Percentiles rank a stretch among this genome's conserved stretches.
Conservation (phyloP, 2,113 vertebrate species). For the Sylvicapra grimmia region DNA sequence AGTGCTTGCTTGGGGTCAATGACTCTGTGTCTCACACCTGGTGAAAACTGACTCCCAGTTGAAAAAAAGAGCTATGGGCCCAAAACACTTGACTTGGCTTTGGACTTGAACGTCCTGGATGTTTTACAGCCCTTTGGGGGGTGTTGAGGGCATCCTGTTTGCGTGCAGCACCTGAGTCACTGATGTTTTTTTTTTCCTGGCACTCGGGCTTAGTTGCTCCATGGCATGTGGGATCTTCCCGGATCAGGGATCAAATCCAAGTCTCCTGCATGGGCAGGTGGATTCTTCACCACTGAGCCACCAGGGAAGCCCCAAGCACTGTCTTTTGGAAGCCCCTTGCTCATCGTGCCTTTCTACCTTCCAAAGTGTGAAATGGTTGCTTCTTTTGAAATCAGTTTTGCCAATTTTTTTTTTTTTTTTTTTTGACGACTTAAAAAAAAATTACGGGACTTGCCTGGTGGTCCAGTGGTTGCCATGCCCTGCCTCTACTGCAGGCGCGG, state of each 20-base stretch:
- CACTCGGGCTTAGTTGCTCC: neutral
- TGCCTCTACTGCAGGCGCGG: fast-evolving
- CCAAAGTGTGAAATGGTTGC: too few species aligned
- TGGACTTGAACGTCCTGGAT: neutral
- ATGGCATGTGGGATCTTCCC: neutral
- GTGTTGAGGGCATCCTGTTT: neutral
- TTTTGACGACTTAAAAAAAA: neutral
- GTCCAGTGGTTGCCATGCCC: neutral
- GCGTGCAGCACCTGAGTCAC: neutral
- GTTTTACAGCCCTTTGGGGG: neutral
- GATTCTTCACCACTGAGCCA: neutral
- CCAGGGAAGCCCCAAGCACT: neutral
- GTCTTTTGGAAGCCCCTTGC: neutral
- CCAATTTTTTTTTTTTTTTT: fast-evolving
- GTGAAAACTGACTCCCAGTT: conserved; percentile 10
- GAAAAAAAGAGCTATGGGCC: neutral
- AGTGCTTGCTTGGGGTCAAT: neutral
- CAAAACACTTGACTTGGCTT: neutral
- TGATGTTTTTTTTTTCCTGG: neutral
- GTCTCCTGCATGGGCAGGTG: neutral
- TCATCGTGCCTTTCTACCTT: neutral
- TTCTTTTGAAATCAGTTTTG: neutral
- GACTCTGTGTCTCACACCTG: conserved; percentile 18
- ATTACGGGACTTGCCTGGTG: neutral
- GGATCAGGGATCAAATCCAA: neutral